Evolutionary conservation across 1,140 invertebrate genomes (phyloP), one percentile per base, ranked within the genome.

Genomic region (Teleopsis dalmanni): DNA sequence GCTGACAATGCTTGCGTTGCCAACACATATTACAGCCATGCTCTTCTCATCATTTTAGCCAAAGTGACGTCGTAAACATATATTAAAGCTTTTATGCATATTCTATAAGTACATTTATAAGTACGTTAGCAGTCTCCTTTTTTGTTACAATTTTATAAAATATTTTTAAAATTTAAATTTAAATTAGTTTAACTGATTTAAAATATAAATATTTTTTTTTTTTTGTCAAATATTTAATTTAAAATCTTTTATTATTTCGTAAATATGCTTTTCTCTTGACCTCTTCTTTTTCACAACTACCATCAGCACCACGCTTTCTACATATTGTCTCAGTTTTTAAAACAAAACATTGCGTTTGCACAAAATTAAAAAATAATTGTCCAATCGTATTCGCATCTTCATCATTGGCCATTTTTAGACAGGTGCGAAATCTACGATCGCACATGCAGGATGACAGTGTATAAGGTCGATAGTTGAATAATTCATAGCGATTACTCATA

Each of bases 351-450:
- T 92, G 88, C 0, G 87, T 92, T 62, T 92, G 88, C 3, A 95
- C 82, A 1, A 95, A 77, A 67, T 95, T 93, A 76, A 97, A 97
- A 74, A 93, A 96, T 7, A 96, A 75, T 62, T 89, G 89, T 3
- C 93, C 92, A 57, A 96, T 89, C 51, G 95, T 79, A 61, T 92
- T 90, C 1, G 91, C 84, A 1, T 88, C 81, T 4, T 84, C 83
- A 0, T 89, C 87, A 49, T 82, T 79, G 0, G 88, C 83, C 72
- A 88, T 81, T 64, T 94, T 94, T 48, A 97, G 73, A 40, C 93
- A 97, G 3, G 89, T 82, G 42, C 91, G 83, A 68, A 96, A 95
- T 59, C 93, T 95, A 9, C 63, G 52, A 74, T 94, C 91, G 70
- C 91, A 93, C 42, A 74, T 75, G 72, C 90, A 94, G 62, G 91